phyloP scores from a whole-genome alignment of 2,113 vertebrate species.

The Vidua chalybeata region DNA sequence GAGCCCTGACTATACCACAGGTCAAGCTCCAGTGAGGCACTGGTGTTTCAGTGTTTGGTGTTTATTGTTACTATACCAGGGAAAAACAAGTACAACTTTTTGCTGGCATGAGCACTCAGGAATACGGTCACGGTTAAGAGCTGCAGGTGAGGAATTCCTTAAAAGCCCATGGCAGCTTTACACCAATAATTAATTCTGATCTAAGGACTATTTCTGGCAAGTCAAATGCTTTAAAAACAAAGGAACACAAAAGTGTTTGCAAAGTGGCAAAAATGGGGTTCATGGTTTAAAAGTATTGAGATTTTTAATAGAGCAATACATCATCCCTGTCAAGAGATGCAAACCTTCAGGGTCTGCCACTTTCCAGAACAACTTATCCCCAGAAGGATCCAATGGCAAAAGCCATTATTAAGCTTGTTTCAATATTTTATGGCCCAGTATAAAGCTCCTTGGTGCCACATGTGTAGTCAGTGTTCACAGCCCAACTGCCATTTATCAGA shows the following conservation, averaged over 20 bases:
- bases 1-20: neutral
- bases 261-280: neutral
- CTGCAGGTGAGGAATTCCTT: neutral
- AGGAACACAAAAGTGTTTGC: neutral
- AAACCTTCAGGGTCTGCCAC: neutral
- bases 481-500: neutral
- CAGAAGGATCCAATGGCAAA: neutral
- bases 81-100: neutral
- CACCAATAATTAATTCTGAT: neutral
- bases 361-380: neutral
- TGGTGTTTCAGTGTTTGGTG: neutral
- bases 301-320: neutral
- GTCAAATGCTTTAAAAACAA: neutral
- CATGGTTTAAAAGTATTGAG: neutral
- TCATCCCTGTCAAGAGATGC: neutral
- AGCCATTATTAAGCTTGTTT: neutral
- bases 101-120: neutral
- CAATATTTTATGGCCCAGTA: neutral
- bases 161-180: neutral
- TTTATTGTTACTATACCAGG: neutral
- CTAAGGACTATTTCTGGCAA: neutral
- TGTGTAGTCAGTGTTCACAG: neutral
- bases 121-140: accelerated
- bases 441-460: neutral
- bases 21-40: neutral